These are phyloP conservation scores for Apostichopus japonicus DNA, from an alignment of 35 echinoderm and acorn worm species.

Conservation along the genomic window DNA sequence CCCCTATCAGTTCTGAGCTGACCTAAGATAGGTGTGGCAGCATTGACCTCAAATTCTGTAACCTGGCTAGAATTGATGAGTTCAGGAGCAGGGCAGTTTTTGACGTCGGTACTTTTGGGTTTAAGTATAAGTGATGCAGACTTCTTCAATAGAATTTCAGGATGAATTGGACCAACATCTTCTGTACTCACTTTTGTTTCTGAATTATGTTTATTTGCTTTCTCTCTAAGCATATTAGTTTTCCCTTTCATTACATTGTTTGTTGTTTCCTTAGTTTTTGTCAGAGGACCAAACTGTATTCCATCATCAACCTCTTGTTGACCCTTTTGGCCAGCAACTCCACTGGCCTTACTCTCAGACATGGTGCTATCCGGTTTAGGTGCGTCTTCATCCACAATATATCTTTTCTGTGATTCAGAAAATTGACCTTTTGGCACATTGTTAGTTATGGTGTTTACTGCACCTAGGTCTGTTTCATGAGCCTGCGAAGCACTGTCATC, in stretches of 20 bases:
- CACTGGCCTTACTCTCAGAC: background rate
- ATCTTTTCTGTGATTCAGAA: background rate
- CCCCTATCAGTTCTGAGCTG: conserved; percentile 1
- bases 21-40: background rate
- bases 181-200: background rate
- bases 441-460: background rate
- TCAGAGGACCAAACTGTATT: background rate
- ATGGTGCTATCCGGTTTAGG: background rate
- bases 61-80: background rate
- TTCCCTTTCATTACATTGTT: background rate
- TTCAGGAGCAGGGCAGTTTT: conserved; percentile 28
- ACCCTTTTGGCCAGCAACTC: too few relatives aligned
- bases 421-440: background rate
- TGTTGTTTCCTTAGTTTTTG: background rate
- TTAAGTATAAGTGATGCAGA: background rate
- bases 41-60: background rate
- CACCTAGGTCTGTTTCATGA: background rate
- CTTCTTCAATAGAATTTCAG: background rate
- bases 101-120: conserved; percentile 10
- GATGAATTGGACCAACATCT: background rate
- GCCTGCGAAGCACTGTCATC: background rate
- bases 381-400: background rate
- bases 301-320: background rate
- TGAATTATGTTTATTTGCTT: background rate
- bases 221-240: background rate